Evolutionary conservation across 2,113 vertebrate genomes (phyloP).

Genomic region (Cyphomyrus discorhynchus): DNA sequence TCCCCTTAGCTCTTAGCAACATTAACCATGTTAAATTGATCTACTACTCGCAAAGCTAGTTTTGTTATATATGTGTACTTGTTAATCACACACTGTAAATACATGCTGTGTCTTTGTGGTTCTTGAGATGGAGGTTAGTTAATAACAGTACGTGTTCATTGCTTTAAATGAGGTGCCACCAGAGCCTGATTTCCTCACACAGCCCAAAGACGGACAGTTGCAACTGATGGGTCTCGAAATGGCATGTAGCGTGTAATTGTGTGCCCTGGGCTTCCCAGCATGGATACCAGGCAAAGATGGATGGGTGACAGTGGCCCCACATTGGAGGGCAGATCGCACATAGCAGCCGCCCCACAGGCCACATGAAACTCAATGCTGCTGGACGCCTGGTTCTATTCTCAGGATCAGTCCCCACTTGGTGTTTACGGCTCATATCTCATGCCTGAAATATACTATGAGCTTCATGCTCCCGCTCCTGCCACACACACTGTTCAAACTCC

Average conservation of each 20-base stretch:
- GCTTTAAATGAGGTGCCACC: not conserved
- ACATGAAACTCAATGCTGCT: not conserved
- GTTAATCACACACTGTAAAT: slow-evolving; percentile 7
- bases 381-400: not conserved
- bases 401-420: not conserved
- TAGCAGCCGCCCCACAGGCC: not conserved
- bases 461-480: slow-evolving; percentile 13
- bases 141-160: not conserved
- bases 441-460: not conserved
- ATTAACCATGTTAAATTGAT: not conserved
- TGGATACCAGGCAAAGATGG: not conserved
- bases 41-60: not conserved
- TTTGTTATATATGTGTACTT: not conserved
- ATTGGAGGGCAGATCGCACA: not conserved
- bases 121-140: not conserved
- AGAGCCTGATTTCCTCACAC: not conserved
- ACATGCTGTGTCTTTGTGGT: not conserved
- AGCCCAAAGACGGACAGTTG: not conserved
- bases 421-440: slow-evolving; percentile 13
- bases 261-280: not conserved
- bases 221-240: not conserved
- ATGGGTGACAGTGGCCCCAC: not conserved
- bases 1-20: not conserved
- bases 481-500: slow-evolving; percentile 52
- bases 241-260: not conserved